Evolutionary conservation across 2,888 invertebrate species (phyloP), one percentile per base, ranked within the genome.

Genomic region (Agrypnus murinus): DNA sequence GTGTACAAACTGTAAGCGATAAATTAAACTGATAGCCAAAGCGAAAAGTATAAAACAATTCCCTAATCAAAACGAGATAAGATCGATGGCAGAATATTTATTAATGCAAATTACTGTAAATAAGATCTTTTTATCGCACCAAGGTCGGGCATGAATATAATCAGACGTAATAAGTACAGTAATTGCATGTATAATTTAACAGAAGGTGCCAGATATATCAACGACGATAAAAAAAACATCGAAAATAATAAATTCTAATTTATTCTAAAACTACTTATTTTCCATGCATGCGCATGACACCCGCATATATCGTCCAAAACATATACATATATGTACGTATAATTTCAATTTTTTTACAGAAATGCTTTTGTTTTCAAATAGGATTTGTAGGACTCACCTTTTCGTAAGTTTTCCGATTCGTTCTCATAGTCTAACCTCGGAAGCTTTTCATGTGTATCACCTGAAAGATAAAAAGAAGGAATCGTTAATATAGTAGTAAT

Each of bases 231-330:
- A 65, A 81, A 79, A 81, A 81, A 77, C 80, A 82, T 82, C 81
- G 80, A 80, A 82, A 81, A 81, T 83, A 82, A 82, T 83, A 81
- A 81, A 83, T 82, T 83, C 79, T 80, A 83, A 83, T 83, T 81
- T 83, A 82, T 82, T 79, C 81, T 73, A 74, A 77, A 77, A 74
- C 74, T 77, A 73, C 74, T 77, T 77, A 72, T 73, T 77, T n/a
- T 77, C 75, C 77, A 79, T 79, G 77, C 74, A 74, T 72, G 71
- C 65, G 68, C 67, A 69, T 72, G 66, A 72, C 75, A 72, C 75
- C 75, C 73, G 70, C 72, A 73, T 71, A 65, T 65, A 65, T 36
- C 32, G 32, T 34, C 34, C n/a, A 15, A 62, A 48, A 25, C 34
- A 34, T 15, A 55, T 55, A 55, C n/a, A n/a, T n/a, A n/a, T n/a